Evolutionary conservation across 2,113 vertebrate genomes (phyloP).

Genomic region (Passer domesticus): DNA sequence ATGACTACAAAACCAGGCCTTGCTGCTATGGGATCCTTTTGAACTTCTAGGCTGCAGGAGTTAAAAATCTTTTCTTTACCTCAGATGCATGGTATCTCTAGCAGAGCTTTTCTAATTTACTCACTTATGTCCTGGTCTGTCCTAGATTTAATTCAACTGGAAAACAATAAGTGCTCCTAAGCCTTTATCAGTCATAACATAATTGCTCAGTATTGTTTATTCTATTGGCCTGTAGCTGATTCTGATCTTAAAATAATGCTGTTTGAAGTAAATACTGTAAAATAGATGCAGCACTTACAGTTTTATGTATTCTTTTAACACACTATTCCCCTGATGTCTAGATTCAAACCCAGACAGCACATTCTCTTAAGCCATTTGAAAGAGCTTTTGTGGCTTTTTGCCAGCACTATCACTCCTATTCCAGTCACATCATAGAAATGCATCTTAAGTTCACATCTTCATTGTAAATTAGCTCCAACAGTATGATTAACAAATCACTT

Average conservation of each 20-base stretch:
- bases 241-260: conserved; percentile 13
- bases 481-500: neutral
- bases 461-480: neutral
- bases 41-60: neutral
- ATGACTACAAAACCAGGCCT: neutral
- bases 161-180: neutral
- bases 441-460: neutral
- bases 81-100: neutral
- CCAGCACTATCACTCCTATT: neutral
- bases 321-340: neutral
- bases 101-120: neutral
- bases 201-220: neutral
- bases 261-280: neutral
- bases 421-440: neutral
- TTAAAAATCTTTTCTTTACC: neutral
- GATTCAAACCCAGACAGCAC: neutral
- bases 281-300: neutral
- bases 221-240: neutral
- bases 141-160: neutral
- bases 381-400: neutral
- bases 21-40: neutral
- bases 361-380: neutral
- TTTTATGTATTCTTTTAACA: neutral
- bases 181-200: neutral
- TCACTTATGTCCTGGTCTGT: neutral